Conservation (phyloP, 2,888 invertebrate species). For the Penaeus monodon region DNA sequence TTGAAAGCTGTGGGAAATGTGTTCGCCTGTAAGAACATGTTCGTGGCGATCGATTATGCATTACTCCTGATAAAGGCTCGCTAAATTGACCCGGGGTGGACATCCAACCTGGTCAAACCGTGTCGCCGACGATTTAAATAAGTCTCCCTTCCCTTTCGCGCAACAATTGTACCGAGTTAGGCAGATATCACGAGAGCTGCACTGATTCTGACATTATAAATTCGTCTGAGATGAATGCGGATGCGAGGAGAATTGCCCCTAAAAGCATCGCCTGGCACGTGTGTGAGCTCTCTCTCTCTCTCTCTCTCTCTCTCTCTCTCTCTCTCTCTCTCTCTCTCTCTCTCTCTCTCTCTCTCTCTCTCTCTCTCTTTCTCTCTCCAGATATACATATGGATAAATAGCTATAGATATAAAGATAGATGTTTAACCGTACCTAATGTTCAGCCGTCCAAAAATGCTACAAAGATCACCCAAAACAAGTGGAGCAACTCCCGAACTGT, state of each 20-base stretch:
- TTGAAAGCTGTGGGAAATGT: background rate
- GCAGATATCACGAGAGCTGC: background rate
- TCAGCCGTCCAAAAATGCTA: no score
- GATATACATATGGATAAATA: background rate
- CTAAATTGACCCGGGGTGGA: background rate
- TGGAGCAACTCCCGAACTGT: no score
- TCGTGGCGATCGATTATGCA: background rate
- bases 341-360: background rate
- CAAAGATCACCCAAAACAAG: no score
- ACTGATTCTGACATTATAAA: background rate
- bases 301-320: background rate
- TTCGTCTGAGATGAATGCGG: background rate
- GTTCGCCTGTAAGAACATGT: background rate
- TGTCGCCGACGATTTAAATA: no score
- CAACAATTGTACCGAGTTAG: no score
- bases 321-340: background rate
- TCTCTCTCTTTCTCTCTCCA: background rate
- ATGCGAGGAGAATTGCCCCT: background rate
- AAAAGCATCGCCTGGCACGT: background rate
- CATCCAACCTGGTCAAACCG: background rate
- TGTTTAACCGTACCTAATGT: no score
- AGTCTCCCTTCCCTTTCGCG: no score
- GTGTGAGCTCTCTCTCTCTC: background rate
- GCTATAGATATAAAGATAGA: background rate
- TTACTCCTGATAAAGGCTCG: background rate